A percentile compares a stretch with the other conserved stretches of the same genome.
phyloP scores from a whole-genome alignment of 2,113 vertebrate genomes.

The Petaurus breviceps region DNA sequence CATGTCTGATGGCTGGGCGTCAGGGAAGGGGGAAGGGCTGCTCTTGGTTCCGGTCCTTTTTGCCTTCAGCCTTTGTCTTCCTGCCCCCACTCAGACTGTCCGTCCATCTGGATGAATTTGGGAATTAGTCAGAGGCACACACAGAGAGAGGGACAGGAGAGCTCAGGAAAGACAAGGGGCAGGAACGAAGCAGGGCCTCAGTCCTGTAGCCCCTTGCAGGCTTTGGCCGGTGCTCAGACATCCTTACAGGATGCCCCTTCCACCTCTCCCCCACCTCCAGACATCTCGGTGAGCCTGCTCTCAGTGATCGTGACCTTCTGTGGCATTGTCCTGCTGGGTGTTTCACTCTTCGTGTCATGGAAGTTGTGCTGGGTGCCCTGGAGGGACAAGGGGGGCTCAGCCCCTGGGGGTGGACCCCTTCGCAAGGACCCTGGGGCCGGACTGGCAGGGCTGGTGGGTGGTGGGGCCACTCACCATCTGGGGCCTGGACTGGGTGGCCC shows the following conservation, averaged over 20 bases:
- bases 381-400: constrained; percentile 89
- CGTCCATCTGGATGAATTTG: not conserved
- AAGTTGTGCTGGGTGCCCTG: constrained; percentile 97
- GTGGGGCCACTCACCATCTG: constrained; percentile 79
- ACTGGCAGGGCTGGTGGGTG: constrained; percentile 84
- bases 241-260: not conserved
- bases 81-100: not conserved
- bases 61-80: not conserved
- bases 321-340: constrained; percentile 93
- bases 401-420: constrained; percentile 81
- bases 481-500: constrained; percentile 77
- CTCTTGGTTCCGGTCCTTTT: not conserved
- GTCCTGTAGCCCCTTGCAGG: too few relatives aligned
- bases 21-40: not conserved
- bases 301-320: constrained; percentile 96
- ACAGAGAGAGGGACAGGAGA: not conserved
- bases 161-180: too few relatives aligned
- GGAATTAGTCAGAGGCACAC: not conserved
- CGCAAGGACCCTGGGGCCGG: constrained; percentile 85
- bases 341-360: constrained; percentile 97
- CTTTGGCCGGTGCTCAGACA: too few relatives aligned
- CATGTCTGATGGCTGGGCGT: not conserved
- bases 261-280: constrained; percentile 76
- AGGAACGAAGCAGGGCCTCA: not conserved
- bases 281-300: constrained; percentile 94